Base-by-base conservation (phyloP, 1,140 invertebrate genomes). In the Drosophila nigromelanica region DNA sequence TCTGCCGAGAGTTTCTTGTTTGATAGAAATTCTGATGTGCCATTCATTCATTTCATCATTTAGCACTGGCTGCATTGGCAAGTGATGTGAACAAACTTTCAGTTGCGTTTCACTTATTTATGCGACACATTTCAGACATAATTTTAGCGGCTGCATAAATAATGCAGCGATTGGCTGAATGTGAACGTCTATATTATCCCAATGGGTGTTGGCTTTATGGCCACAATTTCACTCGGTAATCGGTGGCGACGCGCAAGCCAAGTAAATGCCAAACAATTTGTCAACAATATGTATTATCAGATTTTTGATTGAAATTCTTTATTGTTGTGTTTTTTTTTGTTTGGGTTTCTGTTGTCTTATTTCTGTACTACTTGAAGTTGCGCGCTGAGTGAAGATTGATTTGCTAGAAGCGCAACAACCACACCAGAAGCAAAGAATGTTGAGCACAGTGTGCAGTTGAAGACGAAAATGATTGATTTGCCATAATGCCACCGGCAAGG, bases 391-490 rank as follows among this genome's bases (percentile, higher is more conserved):
- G 48, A 78, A 78, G 80, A 86, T 86, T 85, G 74, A 78, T 86
- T 85, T 69, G 74, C 50, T 37, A 45, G 35, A 33, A 14, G 21
- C 5, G 21, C 30, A 60, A 14, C 58, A 72, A 60, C 40, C 70
- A 52, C 55, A 59, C 39, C n/a, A 33, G 11, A 30, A 56, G 43
- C 45, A 42, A 54, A 52, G 52, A 68, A 64, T 68, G 60, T 62
- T 47, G 27, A 60, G 73, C 80, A 70, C 72, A 73, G 62, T 73
- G 73, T 75, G 67, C 61, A 86, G 77, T 69, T 75, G 81, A 75
- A 78, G 77, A 86, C 59, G 81, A 72, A 78, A 78, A 80, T 86
- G 81, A 86, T 86, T 86, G 81, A 86, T 86, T 80, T 68, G 66
- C 60, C 77, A 80, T 86, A 75, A 86, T 78, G 81, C 55, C 69